Evolutionary conservation across 2,888 invertebrate genomes (phyloP).

Genomic region (Brachylomia viminalis): DNA sequence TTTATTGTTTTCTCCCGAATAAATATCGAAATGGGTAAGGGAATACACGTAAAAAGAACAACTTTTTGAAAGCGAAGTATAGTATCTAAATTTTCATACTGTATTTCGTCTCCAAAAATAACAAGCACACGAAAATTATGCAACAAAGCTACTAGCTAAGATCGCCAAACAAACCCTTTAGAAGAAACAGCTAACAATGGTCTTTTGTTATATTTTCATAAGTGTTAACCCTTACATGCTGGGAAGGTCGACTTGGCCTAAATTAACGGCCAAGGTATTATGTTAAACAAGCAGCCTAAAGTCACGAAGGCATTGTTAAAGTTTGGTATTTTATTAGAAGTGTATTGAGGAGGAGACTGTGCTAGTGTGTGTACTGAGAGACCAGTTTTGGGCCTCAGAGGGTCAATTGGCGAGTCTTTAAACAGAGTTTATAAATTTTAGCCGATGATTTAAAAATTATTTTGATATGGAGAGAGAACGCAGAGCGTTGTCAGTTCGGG

Average conservation of each 20-base stretch:
- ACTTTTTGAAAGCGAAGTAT: no score
- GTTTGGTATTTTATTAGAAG: conserved; percentile 61
- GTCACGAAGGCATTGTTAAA: conserved; percentile 61
- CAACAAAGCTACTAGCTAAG: conserved; percentile 52
- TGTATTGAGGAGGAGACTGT: conserved; percentile 53
- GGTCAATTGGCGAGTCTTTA: no score
- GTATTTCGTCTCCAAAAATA: conserved; percentile 32
- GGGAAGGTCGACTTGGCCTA: conserved; percentile 60
- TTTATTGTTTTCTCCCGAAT: not conserved
- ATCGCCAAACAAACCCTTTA: conserved; percentile 56
- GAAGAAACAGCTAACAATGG: conserved; percentile 66
- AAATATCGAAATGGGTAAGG: not conserved
- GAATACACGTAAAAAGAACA: not conserved
- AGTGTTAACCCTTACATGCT: conserved; percentile 67
- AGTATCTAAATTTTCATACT: not conserved
- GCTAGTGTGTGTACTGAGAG: conserved; percentile 27
- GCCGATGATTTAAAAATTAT: no score
- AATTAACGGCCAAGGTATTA: conserved; percentile 67
- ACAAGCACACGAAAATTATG: conserved; percentile 53
- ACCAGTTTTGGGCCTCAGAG: conserved; percentile 37
- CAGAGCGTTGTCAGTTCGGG: no score
- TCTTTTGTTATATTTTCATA: conserved; percentile 71
- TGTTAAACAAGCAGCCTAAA: conserved; percentile 65
- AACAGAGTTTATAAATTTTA: no score
- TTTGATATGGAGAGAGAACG: no score